A percentile compares a stretch with the other conserved stretches of the same genome.
phyloP scores from a whole-genome alignment of 2,888 invertebrate species.

The Aleiodes alternator region DNA sequence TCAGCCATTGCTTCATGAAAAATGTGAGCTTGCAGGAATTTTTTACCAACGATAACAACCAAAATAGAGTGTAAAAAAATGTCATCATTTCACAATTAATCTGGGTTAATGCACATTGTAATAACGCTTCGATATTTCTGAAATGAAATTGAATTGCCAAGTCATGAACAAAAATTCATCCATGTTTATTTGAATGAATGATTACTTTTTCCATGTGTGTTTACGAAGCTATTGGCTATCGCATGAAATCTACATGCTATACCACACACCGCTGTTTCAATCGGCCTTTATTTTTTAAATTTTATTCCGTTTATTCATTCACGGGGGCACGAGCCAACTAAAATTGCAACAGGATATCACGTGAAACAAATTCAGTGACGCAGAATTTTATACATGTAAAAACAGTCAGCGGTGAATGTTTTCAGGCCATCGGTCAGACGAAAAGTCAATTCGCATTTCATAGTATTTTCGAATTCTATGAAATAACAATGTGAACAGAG shows the following conservation, averaged over 20 bases:
- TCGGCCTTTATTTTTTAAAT: background rate
- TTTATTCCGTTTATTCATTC: conserved; percentile 21
- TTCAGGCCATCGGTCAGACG: background rate
- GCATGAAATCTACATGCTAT: conserved; percentile 14
- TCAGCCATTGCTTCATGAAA: too few species aligned
- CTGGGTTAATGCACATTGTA: too few species aligned
- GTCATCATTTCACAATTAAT: too few species aligned
- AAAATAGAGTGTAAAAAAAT: too few species aligned
- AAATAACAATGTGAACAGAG: background rate
- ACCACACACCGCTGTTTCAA: conserved; percentile 24
- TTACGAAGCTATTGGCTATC: conserved; percentile 25
- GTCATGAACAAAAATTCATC: background rate
- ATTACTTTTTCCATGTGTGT: conserved; percentile 19
- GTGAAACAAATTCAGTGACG: conserved; percentile 20
- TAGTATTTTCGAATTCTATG: background rate
- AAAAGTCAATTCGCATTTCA: conserved; percentile 2
- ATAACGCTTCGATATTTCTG: conserved; percentile 7
- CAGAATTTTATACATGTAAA: conserved; percentile 28
- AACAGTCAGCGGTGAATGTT: conserved; percentile 20
- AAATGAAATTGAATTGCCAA: background rate
- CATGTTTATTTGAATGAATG: conserved; percentile 21
- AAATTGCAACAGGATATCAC: conserved; percentile 23
- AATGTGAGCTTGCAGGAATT: too few species aligned
- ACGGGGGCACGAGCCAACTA: background rate
- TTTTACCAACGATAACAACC: too few species aligned